Evolutionary conservation across 23 tunicate genomes (phyloP), one percentile per base, ranked within the genome.

Genomic region (Trididemnum clinides): DNA sequence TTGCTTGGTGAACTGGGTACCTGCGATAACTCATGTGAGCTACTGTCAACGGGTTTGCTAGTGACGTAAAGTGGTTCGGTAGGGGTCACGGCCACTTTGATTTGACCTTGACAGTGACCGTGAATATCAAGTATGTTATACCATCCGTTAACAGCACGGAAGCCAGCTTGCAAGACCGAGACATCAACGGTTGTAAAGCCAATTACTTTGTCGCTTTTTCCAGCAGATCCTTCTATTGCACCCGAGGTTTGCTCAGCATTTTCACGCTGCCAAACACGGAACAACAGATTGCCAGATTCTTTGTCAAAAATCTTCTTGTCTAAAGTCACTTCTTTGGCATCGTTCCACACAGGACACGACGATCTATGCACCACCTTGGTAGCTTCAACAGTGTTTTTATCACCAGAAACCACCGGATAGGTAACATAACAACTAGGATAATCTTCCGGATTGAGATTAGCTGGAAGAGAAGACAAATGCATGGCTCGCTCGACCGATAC

Each of bases 91-190:
- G 94, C 88, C 22, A 94, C 90, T 57, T 94, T 94, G 2, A 94
- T 69, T 54, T 94, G 98, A 70, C 98, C 98, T 39, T 89, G 93
- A 66, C 98, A 93, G 73, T 86, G 69, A 0, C 90, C 91, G 34
- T 94, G 93, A 50, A 87, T 83, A 71, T 89, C 93, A 15, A 94
- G 80, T 5, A 94, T 75, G 44, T 94, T 94, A 65, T 94, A 94
- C 98, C 98, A 94, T 26, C 98, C 98, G 84, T 89, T 89, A 54
- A 94, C 94, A 19, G 87, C 88, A 18, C 80, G 44, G 30, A 94
- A 89, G 18, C 94, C 90, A 51, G 90, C 84, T 0, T 62, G 37
- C 20, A 94, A 77, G 25, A 89, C 71, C 5, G 98, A 85, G 20
- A 94, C 26, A 74, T 94, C 98, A 20, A 94, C 98, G 15, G 90